These are phyloP conservation scores for Microplitis mediator DNA, from an alignment of 1,140 invertebrate species.

Conservation along the genomic window DNA sequence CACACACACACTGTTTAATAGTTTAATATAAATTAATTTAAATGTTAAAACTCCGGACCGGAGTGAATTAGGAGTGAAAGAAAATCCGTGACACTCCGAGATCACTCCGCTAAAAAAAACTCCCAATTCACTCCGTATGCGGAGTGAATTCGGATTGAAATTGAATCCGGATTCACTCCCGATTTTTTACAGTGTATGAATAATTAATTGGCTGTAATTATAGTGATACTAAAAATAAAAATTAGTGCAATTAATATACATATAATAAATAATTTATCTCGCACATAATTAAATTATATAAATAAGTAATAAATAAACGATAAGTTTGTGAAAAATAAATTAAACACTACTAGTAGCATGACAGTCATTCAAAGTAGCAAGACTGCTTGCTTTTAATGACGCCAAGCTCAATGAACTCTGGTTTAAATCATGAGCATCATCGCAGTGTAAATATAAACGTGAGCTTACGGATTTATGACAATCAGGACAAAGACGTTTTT, in stretches of 20 bases:
- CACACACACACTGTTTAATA: too few relatives aligned
- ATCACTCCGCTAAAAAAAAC: too few relatives aligned
- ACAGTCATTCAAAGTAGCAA: constrained; percentile 60
- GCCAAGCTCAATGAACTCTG: constrained; percentile 62
- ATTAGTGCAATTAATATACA: background rate
- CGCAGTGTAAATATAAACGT: constrained; percentile 62
- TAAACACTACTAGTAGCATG: constrained; percentile 61
- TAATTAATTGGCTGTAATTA: too few relatives aligned
- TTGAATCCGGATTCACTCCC: too few relatives aligned
- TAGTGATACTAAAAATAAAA: too few relatives aligned
- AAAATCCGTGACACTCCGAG: too few relatives aligned
- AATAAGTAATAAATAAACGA: background rate
- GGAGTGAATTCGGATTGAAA: too few relatives aligned
- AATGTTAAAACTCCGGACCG: too few relatives aligned
- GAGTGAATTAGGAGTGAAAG: too few relatives aligned
- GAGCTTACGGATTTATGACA: constrained; percentile 71
- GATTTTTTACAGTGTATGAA: too few relatives aligned
- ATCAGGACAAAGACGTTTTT: constrained; percentile 68
- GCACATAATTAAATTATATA: background rate
- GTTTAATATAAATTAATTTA: too few relatives aligned
- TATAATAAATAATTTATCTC: background rate
- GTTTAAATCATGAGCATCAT: constrained; percentile 59
- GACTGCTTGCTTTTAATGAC: constrained; percentile 57
- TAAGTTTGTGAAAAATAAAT: constrained; percentile 14
- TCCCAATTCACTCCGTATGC: too few relatives aligned